phyloP scores from a whole-genome alignment of 2,888 invertebrate genomes.

The Axea sp. region DNA sequence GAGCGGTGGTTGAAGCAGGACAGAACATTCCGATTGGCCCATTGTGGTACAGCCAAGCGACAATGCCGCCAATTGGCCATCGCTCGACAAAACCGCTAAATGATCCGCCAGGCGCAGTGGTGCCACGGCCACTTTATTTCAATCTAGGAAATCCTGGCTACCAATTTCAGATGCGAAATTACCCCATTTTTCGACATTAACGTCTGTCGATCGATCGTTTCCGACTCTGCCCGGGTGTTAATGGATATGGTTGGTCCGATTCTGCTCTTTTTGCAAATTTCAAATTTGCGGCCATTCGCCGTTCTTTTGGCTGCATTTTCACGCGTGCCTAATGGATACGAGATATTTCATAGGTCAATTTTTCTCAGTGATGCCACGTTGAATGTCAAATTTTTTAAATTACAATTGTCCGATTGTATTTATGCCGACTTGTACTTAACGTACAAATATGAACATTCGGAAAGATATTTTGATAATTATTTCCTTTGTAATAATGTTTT shows the following conservation, averaged over 20 bases:
- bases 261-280: slow-evolving; percentile 52
- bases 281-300: slow-evolving; percentile 53
- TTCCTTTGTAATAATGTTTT: no score
- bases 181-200: slow-evolving; percentile 76
- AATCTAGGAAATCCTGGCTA: slow-evolving; percentile 77
- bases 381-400: no score
- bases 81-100: slow-evolving; percentile 80
- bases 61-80: slow-evolving; percentile 80
- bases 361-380: no score
- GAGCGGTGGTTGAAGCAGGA: slow-evolving; percentile 72
- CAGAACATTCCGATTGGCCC: slow-evolving; percentile 79
- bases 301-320: slow-evolving; percentile 44
- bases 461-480: no score
- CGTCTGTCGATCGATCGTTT: slow-evolving; percentile 69
- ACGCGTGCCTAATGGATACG: slow-evolving; percentile 40
- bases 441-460: no score
- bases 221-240: slow-evolving; percentile 65
- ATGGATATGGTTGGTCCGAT: slow-evolving; percentile 67
- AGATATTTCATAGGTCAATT: slow-evolving; percentile 41
- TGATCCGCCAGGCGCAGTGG: slow-evolving; percentile 78
- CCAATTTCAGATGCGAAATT: slow-evolving; percentile 75
- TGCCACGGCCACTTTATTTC: slow-evolving; percentile 79
- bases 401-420: no score
- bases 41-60: slow-evolving; percentile 79
- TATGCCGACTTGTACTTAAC: no score